phyloP scores from a whole-genome alignment of 2,113 vertebrate species.

The Nansenia antarctica region DNA sequence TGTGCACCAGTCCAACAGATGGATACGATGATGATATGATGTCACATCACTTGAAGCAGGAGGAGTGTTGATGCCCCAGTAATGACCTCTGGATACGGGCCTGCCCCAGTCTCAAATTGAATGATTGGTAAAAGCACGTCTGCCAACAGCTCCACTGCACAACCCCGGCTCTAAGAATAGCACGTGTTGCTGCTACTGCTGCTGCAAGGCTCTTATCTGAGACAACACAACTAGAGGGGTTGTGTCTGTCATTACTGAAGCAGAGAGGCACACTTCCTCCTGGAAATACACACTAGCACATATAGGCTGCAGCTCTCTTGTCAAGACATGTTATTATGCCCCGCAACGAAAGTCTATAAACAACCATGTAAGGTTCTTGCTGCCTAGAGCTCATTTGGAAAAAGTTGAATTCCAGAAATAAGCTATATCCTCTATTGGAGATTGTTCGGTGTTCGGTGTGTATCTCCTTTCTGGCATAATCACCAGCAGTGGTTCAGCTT shows the following conservation, averaged over 20 bases:
- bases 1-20: slow-evolving; percentile 1
- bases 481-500: not conserved
- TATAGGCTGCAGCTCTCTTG: no score
- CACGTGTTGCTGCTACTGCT: slow-evolving; percentile 18
- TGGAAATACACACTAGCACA: not conserved
- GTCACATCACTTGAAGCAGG: not conserved
- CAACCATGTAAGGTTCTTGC: not conserved
- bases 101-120: slow-evolving; percentile 15
- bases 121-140: slow-evolving; percentile 31
- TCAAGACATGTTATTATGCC: no score
- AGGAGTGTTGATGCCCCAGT: not conserved
- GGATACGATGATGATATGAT: not conserved
- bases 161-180: slow-evolving; percentile 61
- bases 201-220: slow-evolving; percentile 57
- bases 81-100: slow-evolving; percentile 9
- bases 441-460: not conserved
- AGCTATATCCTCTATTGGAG: not conserved
- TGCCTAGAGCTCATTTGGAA: not conserved
- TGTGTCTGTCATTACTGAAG: slow-evolving; percentile 9
- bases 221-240: slow-evolving; percentile 43
- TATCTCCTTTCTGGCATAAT: not conserved
- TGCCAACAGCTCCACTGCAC: slow-evolving; percentile 22
- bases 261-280: slow-evolving; percentile 31
- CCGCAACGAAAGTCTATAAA: not conserved
- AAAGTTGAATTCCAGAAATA: not conserved